Percentiles rank a stretch among this genome's conserved stretches.
Conservation (phyloP, 2,797 vertebrate genomes). For the Mus minutoides region DNA sequence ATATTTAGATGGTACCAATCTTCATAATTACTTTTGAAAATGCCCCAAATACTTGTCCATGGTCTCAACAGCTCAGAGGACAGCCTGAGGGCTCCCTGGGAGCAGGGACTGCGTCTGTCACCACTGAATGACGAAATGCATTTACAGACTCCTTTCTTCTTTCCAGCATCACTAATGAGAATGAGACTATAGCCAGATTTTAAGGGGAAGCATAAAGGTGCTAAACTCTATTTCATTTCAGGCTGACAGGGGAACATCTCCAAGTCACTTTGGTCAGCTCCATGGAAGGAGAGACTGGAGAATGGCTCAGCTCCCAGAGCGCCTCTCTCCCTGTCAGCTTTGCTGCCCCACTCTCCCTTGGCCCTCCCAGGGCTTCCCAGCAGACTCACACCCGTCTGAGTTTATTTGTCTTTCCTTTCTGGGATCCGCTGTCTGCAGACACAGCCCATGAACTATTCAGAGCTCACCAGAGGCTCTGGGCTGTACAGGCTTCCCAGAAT, state of each 20-base stretch:
- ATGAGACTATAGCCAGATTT: conserved; percentile 70
- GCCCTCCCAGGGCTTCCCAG: conserved; percentile 71
- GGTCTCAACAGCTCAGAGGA: background rate
- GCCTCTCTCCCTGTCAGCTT: conserved; percentile 1
- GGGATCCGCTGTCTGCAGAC: conserved; percentile 78
- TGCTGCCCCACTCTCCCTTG: conserved; percentile 41
- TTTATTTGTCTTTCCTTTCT: conserved; percentile 84
- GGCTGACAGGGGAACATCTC: conserved; percentile 78
- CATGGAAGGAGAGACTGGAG: conserved; percentile 8
- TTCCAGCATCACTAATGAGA: conserved; percentile 34
- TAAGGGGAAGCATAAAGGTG: conserved; percentile 75
- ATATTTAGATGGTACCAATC: conserved; percentile 21
- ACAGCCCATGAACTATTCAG: conserved; percentile 79
- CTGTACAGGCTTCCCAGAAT: conserved; percentile 51
- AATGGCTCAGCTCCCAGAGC: background rate
- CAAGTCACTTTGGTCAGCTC: conserved; percentile 49
- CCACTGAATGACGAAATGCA: background rate
- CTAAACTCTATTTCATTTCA: conserved; percentile 74
- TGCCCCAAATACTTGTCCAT: background rate
- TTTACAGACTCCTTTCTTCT: background rate
- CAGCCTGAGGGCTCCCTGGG: background rate
- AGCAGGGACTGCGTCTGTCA: background rate
- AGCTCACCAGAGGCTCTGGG: conserved; percentile 72
- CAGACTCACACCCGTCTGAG: conserved; percentile 60
- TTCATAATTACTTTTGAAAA: background rate